Evolutionary conservation across 2,888 invertebrate species (phyloP), one percentile per base, ranked within the genome.

Genomic region (Morpho helenor): DNA sequence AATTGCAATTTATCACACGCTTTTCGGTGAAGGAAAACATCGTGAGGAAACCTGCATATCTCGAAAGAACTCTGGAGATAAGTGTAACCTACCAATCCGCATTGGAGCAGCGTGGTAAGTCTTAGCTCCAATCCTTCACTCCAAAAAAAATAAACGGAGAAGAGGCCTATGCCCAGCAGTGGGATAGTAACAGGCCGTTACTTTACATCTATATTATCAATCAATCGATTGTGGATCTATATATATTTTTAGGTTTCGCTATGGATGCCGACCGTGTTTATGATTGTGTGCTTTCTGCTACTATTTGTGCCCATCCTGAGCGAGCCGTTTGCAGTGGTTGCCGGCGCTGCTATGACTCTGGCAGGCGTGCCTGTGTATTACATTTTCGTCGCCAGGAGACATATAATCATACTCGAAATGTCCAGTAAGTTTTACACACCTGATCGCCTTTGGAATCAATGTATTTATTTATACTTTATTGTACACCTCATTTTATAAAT

Each of bases 331-430:
- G 96, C 96, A 75, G 96, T 97, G 42, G 92, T 94, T 7, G 94
- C 95, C 77, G 97, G 97, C 10, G 86, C 94, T 3, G 73, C 94
- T 40, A 96, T 97, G 72, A 96, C 97, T 0, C 76, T 94, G n/a
- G 92, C 95, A 39, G 97, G 97, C 1, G 91, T 97, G 61, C 97
- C 97, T 0, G 94, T 95, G 22, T 97, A 97, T 82, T 94, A 93
- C 71, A 73, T 93, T 1, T 94, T 96, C 45, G 93, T 97, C 46
- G 91, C 89, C 54, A 93, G 94, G 92, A 91, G 94, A 71, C 96
- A 96, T 0, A 68, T 79, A 40, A 90, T 90, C 78, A 91, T 96
- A 64, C 82, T 87, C 54, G 80, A 79, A 41, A 65, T 91, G 9
- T 93, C 95, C 73, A 84, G 96, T 96, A 84, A 92, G 92, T 87